Evolutionary conservation across 2,888 invertebrate genomes (phyloP).

Genomic region (Ormyrus pomaceus): DNA sequence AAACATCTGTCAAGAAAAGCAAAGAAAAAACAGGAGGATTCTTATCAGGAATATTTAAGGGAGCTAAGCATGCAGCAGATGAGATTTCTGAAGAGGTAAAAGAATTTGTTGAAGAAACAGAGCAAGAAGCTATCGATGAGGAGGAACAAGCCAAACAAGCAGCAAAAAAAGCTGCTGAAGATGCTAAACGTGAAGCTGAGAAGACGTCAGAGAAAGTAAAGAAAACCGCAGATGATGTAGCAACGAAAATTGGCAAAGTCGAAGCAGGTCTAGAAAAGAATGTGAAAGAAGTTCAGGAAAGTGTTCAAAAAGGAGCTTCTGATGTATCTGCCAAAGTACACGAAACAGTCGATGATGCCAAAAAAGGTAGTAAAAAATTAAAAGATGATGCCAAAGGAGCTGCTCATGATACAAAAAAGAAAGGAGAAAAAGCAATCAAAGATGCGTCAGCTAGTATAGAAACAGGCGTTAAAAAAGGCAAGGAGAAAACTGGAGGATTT

Average conservation of each 20-base stretch:
- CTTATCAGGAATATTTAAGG: constrained; percentile 60
- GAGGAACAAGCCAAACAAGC: constrained; percentile 43
- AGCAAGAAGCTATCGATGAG: constrained; percentile 63
- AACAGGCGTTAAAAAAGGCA: constrained; percentile 50
- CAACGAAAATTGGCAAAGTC: too few relatives aligned
- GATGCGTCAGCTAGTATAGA: constrained; percentile 49
- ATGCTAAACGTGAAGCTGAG: too few relatives aligned
- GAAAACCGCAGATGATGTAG: too few relatives aligned
- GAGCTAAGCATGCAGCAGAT: constrained; percentile 55
- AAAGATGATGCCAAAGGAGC: constrained; percentile 56
- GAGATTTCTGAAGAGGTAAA: constrained; percentile 54
- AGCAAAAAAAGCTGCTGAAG: too few relatives aligned
- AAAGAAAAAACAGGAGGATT: constrained; percentile 59
- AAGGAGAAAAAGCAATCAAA: constrained; percentile 49
- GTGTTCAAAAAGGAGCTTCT: too few relatives aligned
- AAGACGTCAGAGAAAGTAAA: too few relatives aligned
- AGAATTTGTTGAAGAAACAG: constrained; percentile 70
- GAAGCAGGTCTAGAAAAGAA: too few relatives aligned
- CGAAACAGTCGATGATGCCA: constrained; percentile 75
- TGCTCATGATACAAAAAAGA: constrained; percentile 53
- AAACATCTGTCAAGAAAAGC: constrained; percentile 6
- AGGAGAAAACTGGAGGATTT: constrained; percentile 59
- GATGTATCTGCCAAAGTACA: not conserved
- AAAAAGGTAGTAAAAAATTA: constrained; percentile 62
- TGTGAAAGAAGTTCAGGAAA: too few relatives aligned